Evolutionary conservation across 2,888 invertebrate species (phyloP).

Genomic region (Lasiommata megera): DNA sequence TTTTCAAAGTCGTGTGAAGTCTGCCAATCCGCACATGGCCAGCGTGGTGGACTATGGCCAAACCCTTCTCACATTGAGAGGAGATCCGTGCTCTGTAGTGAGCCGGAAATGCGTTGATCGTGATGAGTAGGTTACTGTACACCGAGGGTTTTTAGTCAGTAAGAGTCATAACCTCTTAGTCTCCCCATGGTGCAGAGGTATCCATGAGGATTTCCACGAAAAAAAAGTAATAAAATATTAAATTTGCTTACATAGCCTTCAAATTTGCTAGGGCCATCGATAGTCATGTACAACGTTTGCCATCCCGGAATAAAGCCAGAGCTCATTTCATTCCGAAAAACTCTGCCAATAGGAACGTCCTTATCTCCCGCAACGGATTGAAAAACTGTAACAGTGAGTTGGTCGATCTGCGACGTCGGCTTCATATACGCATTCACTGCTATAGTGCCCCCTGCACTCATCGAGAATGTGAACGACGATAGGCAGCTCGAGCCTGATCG

Average conservation of each 20-base stretch:
- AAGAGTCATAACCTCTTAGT: too few species aligned
- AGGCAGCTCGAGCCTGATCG: conserved; percentile 42
- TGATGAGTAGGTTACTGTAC: too few species aligned
- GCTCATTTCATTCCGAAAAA: conserved; percentile 10
- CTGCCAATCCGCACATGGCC: too few species aligned
- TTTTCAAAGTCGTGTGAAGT: too few species aligned
- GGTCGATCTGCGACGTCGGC: conserved; percentile 33
- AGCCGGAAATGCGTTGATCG: too few species aligned
- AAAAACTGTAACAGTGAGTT: conserved; percentile 38
- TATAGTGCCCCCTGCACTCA: conserved; percentile 45
- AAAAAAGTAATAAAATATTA: neutral
- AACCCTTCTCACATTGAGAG: too few species aligned
- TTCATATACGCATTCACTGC: conserved; percentile 46
- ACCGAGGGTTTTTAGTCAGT: too few species aligned
- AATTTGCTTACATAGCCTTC: conserved; percentile 49
- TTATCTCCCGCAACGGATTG: conserved; percentile 28
- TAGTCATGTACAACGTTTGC: conserved; percentile 33
- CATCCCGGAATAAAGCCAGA: conserved; percentile 38
- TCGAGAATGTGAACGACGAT: conserved; percentile 45
- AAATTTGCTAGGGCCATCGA: conserved; percentile 33
- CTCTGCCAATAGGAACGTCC: conserved; percentile 31
- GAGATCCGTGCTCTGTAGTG: too few species aligned
- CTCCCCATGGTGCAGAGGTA: neutral
- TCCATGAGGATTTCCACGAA: too few species aligned
- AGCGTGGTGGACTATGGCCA: too few species aligned